These are phyloP conservation scores for Dolichopus griseipennis DNA, from an alignment of 2,888 invertebrate species.

Conservation along the genomic window DNA sequence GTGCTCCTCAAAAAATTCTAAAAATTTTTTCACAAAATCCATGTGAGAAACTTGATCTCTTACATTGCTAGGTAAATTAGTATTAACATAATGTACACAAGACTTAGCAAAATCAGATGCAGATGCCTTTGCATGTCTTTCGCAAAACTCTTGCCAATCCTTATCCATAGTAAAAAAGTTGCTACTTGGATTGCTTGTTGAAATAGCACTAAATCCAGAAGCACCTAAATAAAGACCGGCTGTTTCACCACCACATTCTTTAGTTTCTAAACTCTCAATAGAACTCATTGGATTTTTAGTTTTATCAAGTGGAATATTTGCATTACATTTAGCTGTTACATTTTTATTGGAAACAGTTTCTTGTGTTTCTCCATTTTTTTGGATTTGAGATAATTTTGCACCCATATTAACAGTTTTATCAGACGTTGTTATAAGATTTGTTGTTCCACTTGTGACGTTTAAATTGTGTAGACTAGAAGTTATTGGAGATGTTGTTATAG, in stretches of 20 bases:
- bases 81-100: slow-evolving; percentile 68
- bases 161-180: background rate
- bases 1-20: slow-evolving; percentile 75
- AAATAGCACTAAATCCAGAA: background rate
- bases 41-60: slow-evolving; percentile 62
- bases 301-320: background rate
- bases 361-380: background rate
- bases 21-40: slow-evolving; percentile 71
- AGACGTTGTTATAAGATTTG: background rate
- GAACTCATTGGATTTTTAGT: background rate
- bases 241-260: background rate
- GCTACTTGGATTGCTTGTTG: background rate
- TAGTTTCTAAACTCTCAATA: background rate
- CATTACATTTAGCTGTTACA: background rate
- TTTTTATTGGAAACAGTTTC: background rate
- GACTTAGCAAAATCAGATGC: slow-evolving; percentile 84
- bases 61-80: slow-evolving; percentile 57
- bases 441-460: background rate
- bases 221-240: background rate
- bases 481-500: background rate
- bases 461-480: background rate
- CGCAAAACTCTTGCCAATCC: slow-evolving; percentile 76
- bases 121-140: slow-evolving; percentile 74
- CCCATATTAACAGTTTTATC: background rate
- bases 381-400: background rate